A percentile compares a stretch with the other conserved stretches of the same genome.
phyloP scores from a whole-genome alignment of 2,888 invertebrate species.

The Hoplodrina blanda region DNA sequence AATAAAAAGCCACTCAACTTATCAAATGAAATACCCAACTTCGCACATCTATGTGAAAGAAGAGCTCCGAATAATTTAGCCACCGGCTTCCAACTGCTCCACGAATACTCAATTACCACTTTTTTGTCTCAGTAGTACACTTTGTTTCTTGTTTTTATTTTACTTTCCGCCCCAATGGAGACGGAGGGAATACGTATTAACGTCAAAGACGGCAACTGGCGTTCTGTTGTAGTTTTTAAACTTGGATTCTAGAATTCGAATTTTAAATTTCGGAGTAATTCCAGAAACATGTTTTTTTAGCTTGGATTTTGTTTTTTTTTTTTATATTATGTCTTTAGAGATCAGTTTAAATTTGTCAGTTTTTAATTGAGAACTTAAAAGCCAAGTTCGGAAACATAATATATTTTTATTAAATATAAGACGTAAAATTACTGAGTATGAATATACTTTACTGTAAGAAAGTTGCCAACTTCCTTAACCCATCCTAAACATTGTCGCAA shows the following conservation, averaged over 20 bases:
- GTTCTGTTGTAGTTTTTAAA: conserved; percentile 57
- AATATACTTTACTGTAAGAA: no score
- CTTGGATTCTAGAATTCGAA: conserved; percentile 42
- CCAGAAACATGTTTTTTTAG: neutral
- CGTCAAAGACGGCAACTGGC: conserved; percentile 50
- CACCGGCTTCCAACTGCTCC: conserved; percentile 75
- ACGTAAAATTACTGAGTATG: no score
- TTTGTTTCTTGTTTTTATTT: conserved; percentile 71
- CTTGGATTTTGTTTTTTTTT: neutral
- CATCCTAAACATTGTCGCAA: neutral
- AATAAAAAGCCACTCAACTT: conserved; percentile 60
- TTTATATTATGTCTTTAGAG: no score
- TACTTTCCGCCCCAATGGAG: conserved; percentile 64
- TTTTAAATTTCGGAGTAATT: conserved; percentile 39
- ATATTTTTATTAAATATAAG: no score
- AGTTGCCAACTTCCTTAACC: no score
- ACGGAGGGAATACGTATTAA: conserved; percentile 57
- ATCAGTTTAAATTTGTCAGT: no score
- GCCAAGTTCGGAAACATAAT: no score
- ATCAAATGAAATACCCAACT: conserved; percentile 64
- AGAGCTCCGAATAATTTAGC: conserved; percentile 77
- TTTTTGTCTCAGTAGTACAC: conserved; percentile 77
- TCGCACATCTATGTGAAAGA: conserved; percentile 68
- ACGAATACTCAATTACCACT: conserved; percentile 83
- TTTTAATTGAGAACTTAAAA: no score